phyloP scores from a whole-genome alignment of 2,888 invertebrate species.

The Sarcophaga rosellei region DNA sequence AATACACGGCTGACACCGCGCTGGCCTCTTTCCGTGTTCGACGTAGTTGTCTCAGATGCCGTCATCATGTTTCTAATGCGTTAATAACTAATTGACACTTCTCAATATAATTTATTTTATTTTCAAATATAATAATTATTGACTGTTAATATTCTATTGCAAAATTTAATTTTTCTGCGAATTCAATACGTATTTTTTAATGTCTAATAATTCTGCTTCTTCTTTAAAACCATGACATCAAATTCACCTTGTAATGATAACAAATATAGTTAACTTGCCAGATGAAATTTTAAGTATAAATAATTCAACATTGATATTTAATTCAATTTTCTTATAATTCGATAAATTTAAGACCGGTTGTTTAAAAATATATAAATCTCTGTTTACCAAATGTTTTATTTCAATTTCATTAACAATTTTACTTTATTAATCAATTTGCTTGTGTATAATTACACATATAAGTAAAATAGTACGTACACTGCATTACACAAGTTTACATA shows the following conservation, averaged over 20 bases:
- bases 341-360: no score
- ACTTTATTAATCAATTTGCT: no score
- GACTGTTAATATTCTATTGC: not conserved
- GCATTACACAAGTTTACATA: no score
- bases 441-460: no score
- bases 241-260: constrained; percentile 14
- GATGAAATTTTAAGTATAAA: no score
- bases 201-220: not conserved
- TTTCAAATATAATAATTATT: not conserved
- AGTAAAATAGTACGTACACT: no score
- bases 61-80: constrained; percentile 47
- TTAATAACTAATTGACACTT: constrained; percentile 31
- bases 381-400: no score
- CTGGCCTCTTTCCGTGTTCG: constrained; percentile 71
- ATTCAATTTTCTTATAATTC: no score
- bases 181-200: not conserved
- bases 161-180: not conserved
- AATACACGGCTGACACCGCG: constrained; percentile 87
- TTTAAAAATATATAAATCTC: no score
- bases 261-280: not conserved
- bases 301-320: no score
- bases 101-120: not conserved
- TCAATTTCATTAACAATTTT: no score
- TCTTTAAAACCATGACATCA: not conserved
- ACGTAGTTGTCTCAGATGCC: constrained; percentile 48